Conservation (phyloP, 37 sponge, comb jelly and placozoan species). For the Eunapius fragilis region DNA sequence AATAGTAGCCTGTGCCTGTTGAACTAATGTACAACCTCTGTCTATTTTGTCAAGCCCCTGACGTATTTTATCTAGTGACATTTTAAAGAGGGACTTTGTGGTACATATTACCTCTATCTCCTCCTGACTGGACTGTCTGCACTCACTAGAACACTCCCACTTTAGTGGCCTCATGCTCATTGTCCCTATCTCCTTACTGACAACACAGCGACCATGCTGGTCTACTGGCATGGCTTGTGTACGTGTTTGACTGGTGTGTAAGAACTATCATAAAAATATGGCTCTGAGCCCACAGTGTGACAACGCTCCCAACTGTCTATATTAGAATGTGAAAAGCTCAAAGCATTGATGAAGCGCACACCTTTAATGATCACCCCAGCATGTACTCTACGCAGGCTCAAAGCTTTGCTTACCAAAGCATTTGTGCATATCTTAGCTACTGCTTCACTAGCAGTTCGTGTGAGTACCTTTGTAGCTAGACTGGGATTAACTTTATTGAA, state of each 20-base stretch:
- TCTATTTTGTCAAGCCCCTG: not conserved
- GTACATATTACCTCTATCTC: not conserved
- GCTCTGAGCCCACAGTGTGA: slow-evolving; percentile 20
- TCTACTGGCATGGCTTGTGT: slow-evolving; percentile 13
- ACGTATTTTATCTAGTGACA: not conserved
- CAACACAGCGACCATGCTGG: slow-evolving; percentile 15
- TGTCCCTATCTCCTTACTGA: slow-evolving; percentile 15
- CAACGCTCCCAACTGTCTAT: slow-evolving; percentile 1
- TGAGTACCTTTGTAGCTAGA: not conserved
- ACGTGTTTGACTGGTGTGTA: slow-evolving; percentile 1
- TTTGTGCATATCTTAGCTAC: not conserved
- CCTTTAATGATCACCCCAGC: not conserved
- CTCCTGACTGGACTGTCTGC: slow-evolving; percentile 1
- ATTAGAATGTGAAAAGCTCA: not conserved
- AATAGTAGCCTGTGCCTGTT: not conserved
- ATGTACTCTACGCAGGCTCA: not conserved
- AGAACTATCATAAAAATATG: slow-evolving; percentile 17
- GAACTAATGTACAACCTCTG: not conserved
- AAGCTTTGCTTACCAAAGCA: not conserved
- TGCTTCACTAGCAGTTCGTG: slow-evolving; percentile 1
- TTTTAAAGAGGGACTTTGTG: not conserved
- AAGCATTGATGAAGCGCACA: not conserved
- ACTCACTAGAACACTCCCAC: slow-evolving; percentile 25
- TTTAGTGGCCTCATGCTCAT: slow-evolving; percentile 4
- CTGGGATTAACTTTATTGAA: not conserved